phyloP scores from a whole-genome alignment of 2,113 vertebrate species.

The Tichodroma muraria region DNA sequence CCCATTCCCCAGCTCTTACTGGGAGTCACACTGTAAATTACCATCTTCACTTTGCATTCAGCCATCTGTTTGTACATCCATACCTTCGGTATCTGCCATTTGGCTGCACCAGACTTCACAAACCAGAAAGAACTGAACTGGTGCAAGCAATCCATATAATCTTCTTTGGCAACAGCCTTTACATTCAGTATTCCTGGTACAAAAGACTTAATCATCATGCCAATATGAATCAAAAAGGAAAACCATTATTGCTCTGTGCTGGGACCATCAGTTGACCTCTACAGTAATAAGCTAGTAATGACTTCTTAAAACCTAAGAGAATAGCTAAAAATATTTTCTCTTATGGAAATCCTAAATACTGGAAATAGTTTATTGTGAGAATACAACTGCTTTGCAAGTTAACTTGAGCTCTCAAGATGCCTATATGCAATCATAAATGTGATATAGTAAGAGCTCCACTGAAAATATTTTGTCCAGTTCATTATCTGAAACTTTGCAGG shows the following conservation, averaged over 20 bases:
- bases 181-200: not conserved
- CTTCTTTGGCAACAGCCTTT: not conserved
- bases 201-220: not conserved
- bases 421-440: not conserved
- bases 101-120: not conserved
- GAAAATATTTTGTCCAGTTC: not conserved
- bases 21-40: not conserved
- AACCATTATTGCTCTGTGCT: not conserved
- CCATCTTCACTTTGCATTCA: not conserved
- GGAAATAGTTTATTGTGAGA: constrained; percentile 22
- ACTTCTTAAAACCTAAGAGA: not conserved
- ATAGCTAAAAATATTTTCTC: not conserved
- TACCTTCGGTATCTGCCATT: not conserved
- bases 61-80: not conserved
- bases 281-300: not conserved
- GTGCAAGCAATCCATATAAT: not conserved
- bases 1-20: not conserved
- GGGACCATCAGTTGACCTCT: not conserved
- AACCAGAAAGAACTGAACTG: not conserved
- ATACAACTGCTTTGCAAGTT: not conserved
- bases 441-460: not conserved
- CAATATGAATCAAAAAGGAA: not conserved
- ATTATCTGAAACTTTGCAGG: not conserved
- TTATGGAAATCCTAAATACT: not conserved
- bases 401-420: not conserved